Evolutionary conservation across 37 sponge, comb jelly and placozoan genomes (phyloP), one percentile per base, ranked within the genome.

Genomic region (Diacarnus erythraeanus): DNA sequence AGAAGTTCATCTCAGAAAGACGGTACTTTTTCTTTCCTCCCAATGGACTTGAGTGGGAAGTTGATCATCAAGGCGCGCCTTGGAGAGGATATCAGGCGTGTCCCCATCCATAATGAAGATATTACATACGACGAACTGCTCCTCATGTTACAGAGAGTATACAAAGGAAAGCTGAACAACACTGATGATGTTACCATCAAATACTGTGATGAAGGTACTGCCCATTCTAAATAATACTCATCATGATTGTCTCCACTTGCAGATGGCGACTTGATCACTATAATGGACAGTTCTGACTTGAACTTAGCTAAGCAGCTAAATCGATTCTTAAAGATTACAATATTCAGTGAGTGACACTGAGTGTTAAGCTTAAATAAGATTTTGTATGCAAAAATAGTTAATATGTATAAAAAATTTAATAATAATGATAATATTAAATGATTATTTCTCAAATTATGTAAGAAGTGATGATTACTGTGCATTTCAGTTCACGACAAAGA

Each of bases 41-140:
- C 71, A 33, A 80, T 79, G 77, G 92, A 90, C 61, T 43, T 84
- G 44, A 72, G 86, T 56, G 97, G 94, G 23, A 93, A 90, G 71
- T 77, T 93, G 42, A 83, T 96, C 38, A 84, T 96, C 64, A 96
- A 96, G 82, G 94, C 89, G 3, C 74, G 81, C 20, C 83, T 96
- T 8, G 96, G 90, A 17, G 86, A 96, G 47, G 97, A 96, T 51
- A 47, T 88, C 26, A 69, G 97, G 17, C 78, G 71, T 54, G 66
- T 96, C n/a, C 94, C 91, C 42, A 81, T 96, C 12, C 86, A 88
- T 87, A 96, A 96, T 65, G 94, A 93, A 57, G 94, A 96, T 67
- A 96, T 96, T 69, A 93, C 97, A 0, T 96, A 91, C 76, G 97
- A 96, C 67, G 97, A 96, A 43, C 87, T 96, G 51, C 72, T 96